A percentile compares a stretch with the other conserved stretches of the same genome.
phyloP scores from a whole-genome alignment of 2,888 invertebrate species.

The Abscondita cerata region DNA sequence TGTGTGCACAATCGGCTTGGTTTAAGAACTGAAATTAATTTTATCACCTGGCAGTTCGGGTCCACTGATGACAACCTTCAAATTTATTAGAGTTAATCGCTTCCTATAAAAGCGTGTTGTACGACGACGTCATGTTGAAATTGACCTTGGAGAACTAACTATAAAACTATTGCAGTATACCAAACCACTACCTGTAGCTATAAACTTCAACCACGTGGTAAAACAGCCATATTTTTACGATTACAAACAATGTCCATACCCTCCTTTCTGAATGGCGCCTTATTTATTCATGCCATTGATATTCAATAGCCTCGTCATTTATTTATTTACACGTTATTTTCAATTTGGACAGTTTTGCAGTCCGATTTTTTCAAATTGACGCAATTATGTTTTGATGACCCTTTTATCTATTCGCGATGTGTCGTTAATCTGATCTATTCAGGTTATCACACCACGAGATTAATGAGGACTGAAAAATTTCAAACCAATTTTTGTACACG shows the following conservation, averaged over 20 bases:
- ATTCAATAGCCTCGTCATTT: too few species aligned
- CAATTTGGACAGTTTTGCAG: too few species aligned
- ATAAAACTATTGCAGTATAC: slow-evolving; percentile 41
- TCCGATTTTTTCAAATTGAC: too few species aligned
- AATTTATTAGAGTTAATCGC: slow-evolving; percentile 49
- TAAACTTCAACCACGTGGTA: slow-evolving; percentile 31
- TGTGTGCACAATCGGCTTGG: background rate
- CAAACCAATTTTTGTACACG: too few species aligned
- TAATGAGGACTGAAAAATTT: too few species aligned
- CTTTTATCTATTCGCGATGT: too few species aligned
- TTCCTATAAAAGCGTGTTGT: slow-evolving; percentile 45
- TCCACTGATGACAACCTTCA: slow-evolving; percentile 45
- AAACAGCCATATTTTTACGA: slow-evolving; percentile 24
- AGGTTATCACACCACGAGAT: too few species aligned
- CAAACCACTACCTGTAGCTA: slow-evolving; percentile 36
- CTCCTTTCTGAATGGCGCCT: slow-evolving; percentile 20
- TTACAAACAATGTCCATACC: slow-evolving; percentile 25
- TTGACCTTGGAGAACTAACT: slow-evolving; percentile 45
- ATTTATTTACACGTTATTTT: too few species aligned
- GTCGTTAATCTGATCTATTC: too few species aligned
- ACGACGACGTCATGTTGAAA: slow-evolving; percentile 44
- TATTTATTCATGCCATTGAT: slow-evolving; percentile 3
- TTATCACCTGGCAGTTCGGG: slow-evolving; percentile 37
- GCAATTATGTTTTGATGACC: too few species aligned
- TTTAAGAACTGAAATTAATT: background rate